These are phyloP conservation scores for Ptychobarbus kaznakovi DNA, from an alignment of 2,797 vertebrate species.

Conservation along the genomic window DNA sequence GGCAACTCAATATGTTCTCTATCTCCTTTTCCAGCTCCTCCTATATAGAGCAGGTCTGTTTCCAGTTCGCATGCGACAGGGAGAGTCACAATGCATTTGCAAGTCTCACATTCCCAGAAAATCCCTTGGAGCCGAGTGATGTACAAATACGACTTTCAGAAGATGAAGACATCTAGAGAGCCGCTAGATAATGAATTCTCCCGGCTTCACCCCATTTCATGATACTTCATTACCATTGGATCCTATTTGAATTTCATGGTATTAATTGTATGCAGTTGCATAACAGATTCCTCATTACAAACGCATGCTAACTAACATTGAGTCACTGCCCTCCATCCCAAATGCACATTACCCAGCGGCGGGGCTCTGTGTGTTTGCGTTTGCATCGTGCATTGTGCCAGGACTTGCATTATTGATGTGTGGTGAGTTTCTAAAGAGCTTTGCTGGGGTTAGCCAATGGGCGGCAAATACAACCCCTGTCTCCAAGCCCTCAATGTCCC, in stretches of 20 bases:
- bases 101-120: slow-evolving; percentile 20
- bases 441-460: slow-evolving; percentile 44
- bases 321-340: background rate
- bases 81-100: slow-evolving; percentile 19
- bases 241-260: slow-evolving; percentile 25
- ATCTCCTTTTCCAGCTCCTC: slow-evolving; percentile 12
- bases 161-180: slow-evolving; percentile 18
- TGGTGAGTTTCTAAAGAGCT: slow-evolving; percentile 46
- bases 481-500: slow-evolving; percentile 12
- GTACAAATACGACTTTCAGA: background rate
- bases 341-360: background rate
- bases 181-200: slow-evolving; percentile 8
- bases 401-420: slow-evolving; percentile 54
- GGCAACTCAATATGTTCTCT: slow-evolving; percentile 46
- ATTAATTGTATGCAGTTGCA: slow-evolving; percentile 33
- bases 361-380: background rate
- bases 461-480: slow-evolving; percentile 27
- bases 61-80: background rate
- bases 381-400: slow-evolving; percentile 29
- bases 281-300: slow-evolving; percentile 26
- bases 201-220: background rate
- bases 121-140: background rate
- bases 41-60: slow-evolving; percentile 7
- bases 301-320: background rate
- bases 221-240: slow-evolving; percentile 25